Evolutionary conservation across 2,113 vertebrate genomes (phyloP), one percentile per base, ranked within the genome.

Genomic region (Alces alces): DNA sequence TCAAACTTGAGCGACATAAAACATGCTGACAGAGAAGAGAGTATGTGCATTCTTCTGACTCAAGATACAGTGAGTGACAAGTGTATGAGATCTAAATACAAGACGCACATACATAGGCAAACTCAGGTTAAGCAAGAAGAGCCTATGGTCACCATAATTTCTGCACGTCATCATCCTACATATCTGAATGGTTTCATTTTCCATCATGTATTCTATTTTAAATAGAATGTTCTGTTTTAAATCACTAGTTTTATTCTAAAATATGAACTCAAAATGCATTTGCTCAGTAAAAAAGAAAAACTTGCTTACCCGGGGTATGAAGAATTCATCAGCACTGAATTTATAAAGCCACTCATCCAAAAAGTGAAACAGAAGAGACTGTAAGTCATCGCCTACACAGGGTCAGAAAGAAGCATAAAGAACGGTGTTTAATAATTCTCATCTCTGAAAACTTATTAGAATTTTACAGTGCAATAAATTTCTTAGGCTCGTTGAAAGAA

Each of bases 301-400:
- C 23, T 33, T 60, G 95, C 99, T 98, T 97, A 99, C 99, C 99
- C 99, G 99, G 36, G 99, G 99, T 97, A 99, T 82, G 96, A 99
- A 99, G 98, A 99, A 99, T 50, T 99, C 97, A 52, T 99, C 99
- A 45, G 99, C 99, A 90, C 99, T 99, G 98, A 99, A 99, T 96
- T 99, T 99, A 98, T 99, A 99, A 78, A 99, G 99, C 99, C 99
- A 99, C 89, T 99, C 99, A 96, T 99, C 99, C 97, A 99, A 95
- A 97, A 99, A 99, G 97, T 99, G 99, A 97, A 99, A 99, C 12
- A 99, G 99, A 36, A 99, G 99, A 36, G 99, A 99, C 25, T 99
- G 98, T 98, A 99, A 98, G 96, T 99, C 99, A 0, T 99, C 99
- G 57, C 99, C 99, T 99, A 98, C 3, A 58, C 13, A 91, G 79